A percentile compares a stretch with the other conserved stretches of the same genome.
phyloP scores from a whole-genome alignment of 2,113 vertebrate species.

The Pogonocichla stellata region DNA sequence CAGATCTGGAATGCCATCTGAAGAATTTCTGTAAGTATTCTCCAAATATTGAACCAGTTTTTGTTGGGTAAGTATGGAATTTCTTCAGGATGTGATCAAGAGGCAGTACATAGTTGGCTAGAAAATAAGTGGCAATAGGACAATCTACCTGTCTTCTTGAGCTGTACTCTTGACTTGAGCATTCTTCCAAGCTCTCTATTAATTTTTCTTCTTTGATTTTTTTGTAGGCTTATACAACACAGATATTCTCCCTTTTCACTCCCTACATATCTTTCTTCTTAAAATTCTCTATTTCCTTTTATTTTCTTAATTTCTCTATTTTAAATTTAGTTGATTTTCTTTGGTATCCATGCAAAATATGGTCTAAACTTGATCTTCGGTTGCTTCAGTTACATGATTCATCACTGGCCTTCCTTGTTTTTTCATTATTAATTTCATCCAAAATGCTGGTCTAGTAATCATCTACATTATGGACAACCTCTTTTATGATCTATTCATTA shows the following conservation, averaged over 20 bases:
- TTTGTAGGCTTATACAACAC: background rate
- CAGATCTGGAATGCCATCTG: background rate
- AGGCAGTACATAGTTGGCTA: background rate
- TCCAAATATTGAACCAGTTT: background rate
- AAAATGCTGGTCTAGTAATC: constrained; percentile 13
- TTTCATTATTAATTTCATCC: background rate
- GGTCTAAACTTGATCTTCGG: background rate
- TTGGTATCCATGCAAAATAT: background rate
- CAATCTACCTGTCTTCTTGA: background rate
- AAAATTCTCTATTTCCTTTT: background rate
- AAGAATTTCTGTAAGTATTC: background rate
- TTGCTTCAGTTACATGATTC: background rate
- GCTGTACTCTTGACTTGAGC: background rate
- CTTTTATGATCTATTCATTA: constrained; percentile 23
- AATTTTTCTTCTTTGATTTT: background rate
- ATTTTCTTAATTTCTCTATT: background rate
- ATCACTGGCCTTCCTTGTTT: background rate
- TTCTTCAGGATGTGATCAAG: background rate
- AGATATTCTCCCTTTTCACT: background rate
- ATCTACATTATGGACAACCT: background rate
- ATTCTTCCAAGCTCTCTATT: background rate
- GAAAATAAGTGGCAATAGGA: background rate
- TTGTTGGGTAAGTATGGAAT: background rate
- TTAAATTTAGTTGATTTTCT: background rate
- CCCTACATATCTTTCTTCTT: background rate